phyloP scores from a whole-genome alignment of 2,797 vertebrate genomes.

The Thamnophis elegans region DNA sequence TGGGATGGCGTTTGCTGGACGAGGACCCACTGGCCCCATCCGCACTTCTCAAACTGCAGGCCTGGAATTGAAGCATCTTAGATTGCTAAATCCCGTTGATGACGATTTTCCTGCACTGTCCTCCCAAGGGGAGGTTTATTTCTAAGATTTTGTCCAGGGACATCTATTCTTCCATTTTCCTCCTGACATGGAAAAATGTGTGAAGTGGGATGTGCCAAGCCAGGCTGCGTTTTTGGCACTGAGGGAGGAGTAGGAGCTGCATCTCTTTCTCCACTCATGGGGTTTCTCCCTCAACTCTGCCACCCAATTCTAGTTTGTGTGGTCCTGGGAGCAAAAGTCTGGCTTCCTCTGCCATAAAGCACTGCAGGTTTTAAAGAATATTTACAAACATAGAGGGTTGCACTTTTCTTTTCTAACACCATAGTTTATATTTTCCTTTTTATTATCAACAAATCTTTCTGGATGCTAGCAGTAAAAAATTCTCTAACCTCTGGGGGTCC shows the following conservation, averaged over 20 bases:
- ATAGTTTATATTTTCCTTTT: neutral
- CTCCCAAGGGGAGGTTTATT: neutral
- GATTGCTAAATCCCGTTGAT: neutral
- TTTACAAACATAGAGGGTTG: neutral
- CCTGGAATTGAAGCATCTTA: too few species aligned
- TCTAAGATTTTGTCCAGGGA: neutral
- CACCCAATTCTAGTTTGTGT: neutral
- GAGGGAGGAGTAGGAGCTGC: neutral
- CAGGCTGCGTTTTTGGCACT: neutral
- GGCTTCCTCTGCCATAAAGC: neutral
- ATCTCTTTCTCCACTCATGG: rapidly evolving
- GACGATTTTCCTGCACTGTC: neutral
- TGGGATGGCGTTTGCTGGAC: neutral
- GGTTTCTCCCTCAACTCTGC: neutral
- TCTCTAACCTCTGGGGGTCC: neutral
- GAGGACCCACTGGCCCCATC: neutral
- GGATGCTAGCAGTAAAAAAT: neutral
- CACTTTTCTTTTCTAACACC: neutral
- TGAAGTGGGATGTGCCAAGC: neutral
- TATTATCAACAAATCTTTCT: neutral
- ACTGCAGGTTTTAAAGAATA: neutral
- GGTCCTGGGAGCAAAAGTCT: neutral
- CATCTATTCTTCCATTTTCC: neutral
- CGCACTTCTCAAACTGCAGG: too few species aligned
- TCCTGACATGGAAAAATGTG: neutral